Conservation (phyloP, 2,888 invertebrate genomes). For the Cancer borealis region DNA sequence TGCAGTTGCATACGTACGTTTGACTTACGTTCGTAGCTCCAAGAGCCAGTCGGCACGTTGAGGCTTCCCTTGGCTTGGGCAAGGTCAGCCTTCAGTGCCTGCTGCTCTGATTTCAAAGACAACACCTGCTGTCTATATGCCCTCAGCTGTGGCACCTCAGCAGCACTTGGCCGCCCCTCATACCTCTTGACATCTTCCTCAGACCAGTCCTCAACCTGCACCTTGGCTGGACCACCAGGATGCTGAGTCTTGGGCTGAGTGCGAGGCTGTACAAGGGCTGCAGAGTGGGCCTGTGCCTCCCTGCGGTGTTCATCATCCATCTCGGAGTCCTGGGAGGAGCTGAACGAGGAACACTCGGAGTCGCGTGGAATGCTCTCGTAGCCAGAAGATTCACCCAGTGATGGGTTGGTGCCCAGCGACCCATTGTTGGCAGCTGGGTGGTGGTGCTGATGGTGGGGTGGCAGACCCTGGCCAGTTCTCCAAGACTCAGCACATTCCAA, state of each 20-base stretch:
- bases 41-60: conserved; percentile 82
- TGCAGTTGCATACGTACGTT: conserved; percentile 74
- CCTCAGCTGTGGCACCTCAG: conserved; percentile 69
- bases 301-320: conserved; percentile 77
- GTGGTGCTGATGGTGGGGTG: conserved; percentile 66
- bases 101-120: conserved; percentile 79
- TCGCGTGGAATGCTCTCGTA: conserved; percentile 95
- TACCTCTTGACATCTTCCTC: conserved; percentile 73
- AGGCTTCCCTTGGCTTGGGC: conserved; percentile 82
- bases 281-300: conserved; percentile 70
- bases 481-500: conserved; percentile 66
- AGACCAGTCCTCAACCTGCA: conserved; percentile 70
- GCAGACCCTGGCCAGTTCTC: conserved; percentile 70
- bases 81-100: conserved; percentile 82
- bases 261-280: conserved; percentile 50
- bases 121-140: conserved; percentile 68
- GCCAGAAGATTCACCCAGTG: conserved; percentile 89
- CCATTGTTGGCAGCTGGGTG: conserved; percentile 75
- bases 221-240: conserved; percentile 57
- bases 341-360: conserved; percentile 90
- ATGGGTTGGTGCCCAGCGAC: conserved; percentile 77
- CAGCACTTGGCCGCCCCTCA: conserved; percentile 70
- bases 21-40: conserved; percentile 83
- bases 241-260: conserved; percentile 54
- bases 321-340: conserved; percentile 83